Evolutionary conservation across 2,797 vertebrate genomes (phyloP).

Genomic region (Siniperca scherzeri): DNA sequence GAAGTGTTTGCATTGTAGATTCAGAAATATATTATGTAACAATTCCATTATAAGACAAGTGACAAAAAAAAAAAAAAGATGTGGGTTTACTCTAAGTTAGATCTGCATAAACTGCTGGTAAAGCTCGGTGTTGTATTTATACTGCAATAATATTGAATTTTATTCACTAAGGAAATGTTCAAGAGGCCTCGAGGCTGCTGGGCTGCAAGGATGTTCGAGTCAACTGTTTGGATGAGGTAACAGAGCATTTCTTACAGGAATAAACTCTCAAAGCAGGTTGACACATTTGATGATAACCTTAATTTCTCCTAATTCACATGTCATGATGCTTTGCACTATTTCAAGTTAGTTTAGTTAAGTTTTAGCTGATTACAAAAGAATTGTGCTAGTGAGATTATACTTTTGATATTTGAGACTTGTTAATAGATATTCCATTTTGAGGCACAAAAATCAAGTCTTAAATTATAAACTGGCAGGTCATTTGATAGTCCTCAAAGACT

Average conservation of each 20-base stretch:
- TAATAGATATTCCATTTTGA: neutral
- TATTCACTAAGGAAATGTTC: slow-evolving; percentile 89
- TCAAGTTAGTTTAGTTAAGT: neutral
- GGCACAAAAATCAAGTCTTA: no score
- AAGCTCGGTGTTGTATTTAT: neutral
- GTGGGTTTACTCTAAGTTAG: neutral
- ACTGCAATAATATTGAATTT: neutral
- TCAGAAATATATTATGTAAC: neutral
- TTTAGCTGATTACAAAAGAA: neutral
- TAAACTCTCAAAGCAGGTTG: neutral
- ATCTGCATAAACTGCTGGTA: neutral
- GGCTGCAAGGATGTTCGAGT: slow-evolving; percentile 96
- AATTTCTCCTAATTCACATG: neutral
- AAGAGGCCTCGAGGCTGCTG: slow-evolving; percentile 92
- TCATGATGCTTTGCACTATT: no score
- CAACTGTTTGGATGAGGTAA: slow-evolving; percentile 99
- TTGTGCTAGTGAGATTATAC: neutral
- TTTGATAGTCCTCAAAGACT: neutral
- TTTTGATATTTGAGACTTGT: neutral
- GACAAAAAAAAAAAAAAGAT: neutral
- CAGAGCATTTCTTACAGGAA: neutral
- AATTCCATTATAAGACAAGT: no score
- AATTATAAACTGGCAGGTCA: neutral
- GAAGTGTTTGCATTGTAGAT: neutral
- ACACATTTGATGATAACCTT: neutral